Base-by-base conservation (phyloP, 2,888 invertebrate genomes). In the Clivina fossor region DNA sequence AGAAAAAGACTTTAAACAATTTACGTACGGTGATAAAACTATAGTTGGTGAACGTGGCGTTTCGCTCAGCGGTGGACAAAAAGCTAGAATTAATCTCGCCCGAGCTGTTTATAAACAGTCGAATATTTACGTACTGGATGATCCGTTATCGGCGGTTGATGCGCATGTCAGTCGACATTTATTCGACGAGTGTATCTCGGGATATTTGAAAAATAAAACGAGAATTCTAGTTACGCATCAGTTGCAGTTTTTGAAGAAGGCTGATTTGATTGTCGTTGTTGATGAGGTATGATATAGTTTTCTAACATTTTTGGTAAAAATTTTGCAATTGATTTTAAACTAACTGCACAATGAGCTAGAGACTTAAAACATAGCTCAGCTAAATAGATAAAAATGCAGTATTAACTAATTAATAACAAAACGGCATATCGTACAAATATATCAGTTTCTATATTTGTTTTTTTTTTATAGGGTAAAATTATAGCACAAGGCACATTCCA, bases 141-240 rank as follows among this genome's bases (percentile, higher is more conserved):
- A 91, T 74, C 90, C 90, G 0, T 70, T 90, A 2, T 86, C 86
- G 50, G 89, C 90, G 0, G 90, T 90, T 0, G 91, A 91, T 70
- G 79, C 86, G 0, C 83, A 84, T 58, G 90, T 90, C 9, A 85
- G 87, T 0, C 80, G 82, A 57, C 85, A 86, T 69, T 73, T 91
- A 4, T 90, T 89, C 66, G 81, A 88, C 43, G 80, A 87, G 72
- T 90, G 88, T 41, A 84, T 89, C 41, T 72, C 74, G 4, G 72
- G 74, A 7, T 74, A 76, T 56, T 71, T 87, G 58, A 71, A 71
- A 43, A 71, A 77, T 2, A 84, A 83, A 68, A 82, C 83, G 1
- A 72, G 83, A 56, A 78, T 88, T 58, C 74, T 88, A 11, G 83
- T 85, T 19, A 88, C 88, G 1, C 87, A 88, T 74, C 87, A 88